Evolutionary conservation across 1,140 invertebrate species (phyloP), one percentile per base, ranked within the genome.

Genomic region (Polypedilum pembai): DNA sequence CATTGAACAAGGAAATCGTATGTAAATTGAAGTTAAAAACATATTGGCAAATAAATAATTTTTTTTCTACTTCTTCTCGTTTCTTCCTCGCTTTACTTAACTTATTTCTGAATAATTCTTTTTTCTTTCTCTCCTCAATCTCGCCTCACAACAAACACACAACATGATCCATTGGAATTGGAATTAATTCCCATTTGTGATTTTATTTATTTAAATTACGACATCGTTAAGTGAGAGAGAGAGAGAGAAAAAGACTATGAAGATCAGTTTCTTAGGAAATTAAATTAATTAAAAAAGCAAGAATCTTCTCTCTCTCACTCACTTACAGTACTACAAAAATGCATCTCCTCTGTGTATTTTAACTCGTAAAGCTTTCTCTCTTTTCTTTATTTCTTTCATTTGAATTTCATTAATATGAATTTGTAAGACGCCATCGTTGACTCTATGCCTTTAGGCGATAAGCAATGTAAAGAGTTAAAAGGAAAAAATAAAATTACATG

Each of bases 121-220:
- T 33, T n/a, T 33, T 33, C 24, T 33, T 33, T 33, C 5, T 33
- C 5, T 33, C 1, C 24, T 33, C 24, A 33, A 33, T 12, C 10
- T 56, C 45, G 45, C 45, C 45, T 56, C 45, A n/a, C 45, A 56
- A 56, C n/a, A 56, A 56, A 56, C 45, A 56, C 45, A 56, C n/a
- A 56, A 8, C 45, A 56, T 56, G n/a, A 56, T 33, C 24, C 24
- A 33, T 33, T 33, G 24, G 24, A 33, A 33, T 33, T 56, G 45
- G 3, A 56, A 56, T 56, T 56, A 56, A 56, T 56, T 56, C 45
- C 45, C 45, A 56, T 56, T 56, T 56, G 45, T 56, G 45, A 56
- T 56, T 56, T 56, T 56, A 56, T 56, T 56, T 56, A 56, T 56
- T 56, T 56, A 56, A 56, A 56, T 56, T 56, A 56, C 45, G 45